Percentiles rank a stretch among this genome's conserved stretches.
Conservation (phyloP, 2,113 vertebrate genomes). For the Plestiodon gilberti region DNA sequence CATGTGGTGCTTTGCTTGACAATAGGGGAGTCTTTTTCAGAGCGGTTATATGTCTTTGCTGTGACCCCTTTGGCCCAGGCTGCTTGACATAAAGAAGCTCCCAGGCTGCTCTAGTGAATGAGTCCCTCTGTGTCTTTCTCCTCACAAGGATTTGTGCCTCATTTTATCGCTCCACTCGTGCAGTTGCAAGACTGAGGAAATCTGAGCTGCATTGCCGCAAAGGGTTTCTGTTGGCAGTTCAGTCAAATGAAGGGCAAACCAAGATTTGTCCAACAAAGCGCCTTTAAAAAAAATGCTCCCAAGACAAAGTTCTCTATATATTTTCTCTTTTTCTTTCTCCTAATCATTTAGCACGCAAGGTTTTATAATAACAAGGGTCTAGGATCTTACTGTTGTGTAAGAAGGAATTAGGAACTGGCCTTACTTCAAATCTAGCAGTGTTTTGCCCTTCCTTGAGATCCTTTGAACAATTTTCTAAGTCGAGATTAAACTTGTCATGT, state of each 20-base stretch:
- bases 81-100: not conserved
- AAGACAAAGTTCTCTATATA: constrained; percentile 8
- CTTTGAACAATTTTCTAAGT: constrained; percentile 22
- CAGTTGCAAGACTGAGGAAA: not conserved
- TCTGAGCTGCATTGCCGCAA: not conserved
- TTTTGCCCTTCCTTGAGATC: constrained; percentile 11
- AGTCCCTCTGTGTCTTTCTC: not conserved
- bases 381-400: constrained; percentile 14
- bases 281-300: not conserved
- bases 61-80: not conserved
- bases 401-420: constrained; percentile 19
- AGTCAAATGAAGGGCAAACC: not conserved
- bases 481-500: constrained; percentile 25
- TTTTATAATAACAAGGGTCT: constrained; percentile 30
- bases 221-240: constrained; percentile 8
- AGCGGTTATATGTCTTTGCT: not conserved
- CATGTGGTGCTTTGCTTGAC: not conserved
- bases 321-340: not conserved
- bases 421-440: constrained; percentile 1
- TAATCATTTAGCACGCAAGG: constrained; percentile 7
- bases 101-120: constrained; percentile 17
- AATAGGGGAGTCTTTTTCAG: not conserved
- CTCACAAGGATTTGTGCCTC: not conserved
- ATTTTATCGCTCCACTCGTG: not conserved
- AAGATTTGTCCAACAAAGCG: constrained; percentile 18